Conservation (phyloP, 2,888 invertebrate genomes). For the Amaurobius ferox region DNA sequence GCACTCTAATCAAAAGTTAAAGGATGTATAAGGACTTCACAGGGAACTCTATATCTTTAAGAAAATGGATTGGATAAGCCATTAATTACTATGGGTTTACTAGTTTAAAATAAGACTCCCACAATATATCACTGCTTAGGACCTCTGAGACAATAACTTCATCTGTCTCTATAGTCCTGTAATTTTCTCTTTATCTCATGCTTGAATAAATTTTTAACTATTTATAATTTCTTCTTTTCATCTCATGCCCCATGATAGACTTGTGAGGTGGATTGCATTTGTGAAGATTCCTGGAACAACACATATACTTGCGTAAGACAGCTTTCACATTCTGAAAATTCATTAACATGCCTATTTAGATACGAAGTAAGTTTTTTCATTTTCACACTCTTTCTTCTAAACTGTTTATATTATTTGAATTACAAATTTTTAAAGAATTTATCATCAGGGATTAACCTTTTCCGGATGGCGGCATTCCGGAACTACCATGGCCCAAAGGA, state of each 20-base stretch:
- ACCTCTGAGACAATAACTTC: too few relatives aligned
- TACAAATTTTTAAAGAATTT: not conserved
- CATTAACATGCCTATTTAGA: constrained; percentile 83
- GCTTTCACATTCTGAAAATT: constrained; percentile 80
- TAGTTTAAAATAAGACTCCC: too few relatives aligned
- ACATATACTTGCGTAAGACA: constrained; percentile 88
- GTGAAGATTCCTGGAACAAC: constrained; percentile 90
- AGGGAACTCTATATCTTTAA: too few relatives aligned
- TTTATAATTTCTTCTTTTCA: not conserved
- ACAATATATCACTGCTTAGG: too few relatives aligned
- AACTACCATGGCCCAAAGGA: too few relatives aligned
- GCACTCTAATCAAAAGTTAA: too few relatives aligned
- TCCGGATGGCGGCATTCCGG: not conserved
- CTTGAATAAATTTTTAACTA: not conserved
- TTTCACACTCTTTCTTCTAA: not conserved
- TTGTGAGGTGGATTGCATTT: constrained; percentile 86
- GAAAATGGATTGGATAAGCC: too few relatives aligned
- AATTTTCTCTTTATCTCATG: not conserved
- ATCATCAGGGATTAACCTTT: not conserved
- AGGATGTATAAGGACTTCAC: too few relatives aligned
- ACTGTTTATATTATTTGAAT: not conserved
- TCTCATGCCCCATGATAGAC: constrained; percentile 79
- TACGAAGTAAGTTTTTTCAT: constrained; percentile 79
- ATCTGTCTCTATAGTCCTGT: too few relatives aligned
- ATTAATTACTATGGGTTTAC: too few relatives aligned